Evolutionary conservation across 1,140 invertebrate species (phyloP).

Genomic region (Leptoteleia sp.): DNA sequence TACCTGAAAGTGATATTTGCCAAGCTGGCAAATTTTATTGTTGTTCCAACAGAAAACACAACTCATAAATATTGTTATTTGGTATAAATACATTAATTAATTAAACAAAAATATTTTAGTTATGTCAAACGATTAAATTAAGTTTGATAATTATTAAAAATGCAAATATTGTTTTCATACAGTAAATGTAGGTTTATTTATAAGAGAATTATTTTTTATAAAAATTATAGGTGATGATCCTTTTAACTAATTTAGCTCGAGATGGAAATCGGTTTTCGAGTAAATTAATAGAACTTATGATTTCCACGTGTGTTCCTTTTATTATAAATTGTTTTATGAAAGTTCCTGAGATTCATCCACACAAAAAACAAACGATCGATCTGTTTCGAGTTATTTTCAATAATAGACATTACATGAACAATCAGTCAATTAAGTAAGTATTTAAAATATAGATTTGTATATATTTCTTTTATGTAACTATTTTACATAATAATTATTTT

Average conservation of each 20-base stretch:
- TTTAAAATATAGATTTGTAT: too few species aligned
- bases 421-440: conserved; percentile 65
- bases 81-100: conserved; percentile 57
- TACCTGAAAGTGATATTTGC: conserved; percentile 72
- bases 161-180: too few species aligned
- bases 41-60: conserved; percentile 66
- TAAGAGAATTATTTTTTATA: not conserved
- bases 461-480: too few species aligned
- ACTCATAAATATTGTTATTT: conserved; percentile 75
- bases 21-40: conserved; percentile 72
- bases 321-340: conserved; percentile 74
- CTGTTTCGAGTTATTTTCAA: conserved; percentile 68
- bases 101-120: conserved; percentile 9
- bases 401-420: conserved; percentile 70
- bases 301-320: conserved; percentile 67
- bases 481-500: conserved; percentile 32
- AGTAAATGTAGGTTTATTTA: not conserved
- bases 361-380: conserved; percentile 73
- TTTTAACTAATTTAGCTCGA: conserved; percentile 72
- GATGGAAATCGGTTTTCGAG: conserved; percentile 63
- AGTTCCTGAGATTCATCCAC: conserved; percentile 75
- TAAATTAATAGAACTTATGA: conserved; percentile 70
- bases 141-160: too few species aligned
- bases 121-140: too few species aligned
- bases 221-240: conserved; percentile 72